Percentiles rank a stretch among this genome's conserved stretches.
Evolutionary conservation across 53 echinoderm and acorn worm genomes (phyloP).

Genomic region (Holothuria scabra): DNA sequence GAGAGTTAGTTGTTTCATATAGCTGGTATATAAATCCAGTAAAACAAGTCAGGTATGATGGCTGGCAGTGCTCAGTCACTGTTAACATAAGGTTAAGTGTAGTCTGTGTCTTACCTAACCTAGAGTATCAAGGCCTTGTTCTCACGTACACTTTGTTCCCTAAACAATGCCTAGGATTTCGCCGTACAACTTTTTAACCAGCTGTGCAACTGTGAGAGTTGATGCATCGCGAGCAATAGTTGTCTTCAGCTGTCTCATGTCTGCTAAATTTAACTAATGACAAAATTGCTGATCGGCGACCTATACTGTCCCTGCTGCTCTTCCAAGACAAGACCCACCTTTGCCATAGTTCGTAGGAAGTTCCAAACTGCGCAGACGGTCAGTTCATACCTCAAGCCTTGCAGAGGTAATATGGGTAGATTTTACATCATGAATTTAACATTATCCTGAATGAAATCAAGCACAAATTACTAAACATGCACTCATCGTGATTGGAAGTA

Average conservation of each 20-base stretch:
- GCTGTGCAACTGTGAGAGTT: too few relatives aligned
- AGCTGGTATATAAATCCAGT: too few relatives aligned
- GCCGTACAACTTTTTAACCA: not conserved
- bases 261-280: too few relatives aligned
- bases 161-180: conserved; percentile 16
- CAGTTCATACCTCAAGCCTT: conserved; percentile 33
- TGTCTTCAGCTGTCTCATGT: not conserved
- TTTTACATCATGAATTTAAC: not conserved
- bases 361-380: conserved; percentile 16
- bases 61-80: too few relatives aligned
- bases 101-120: too few relatives aligned
- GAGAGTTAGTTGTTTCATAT: too few relatives aligned
- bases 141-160: not conserved
- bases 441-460: not conserved
- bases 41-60: too few relatives aligned
- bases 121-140: too few relatives aligned
- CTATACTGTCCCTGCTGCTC: not conserved
- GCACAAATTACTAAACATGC: too few relatives aligned
- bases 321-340: not conserved
- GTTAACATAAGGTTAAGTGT: too few relatives aligned
- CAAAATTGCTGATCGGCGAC: too few relatives aligned
- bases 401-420: conserved; percentile 20
- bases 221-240: not conserved
- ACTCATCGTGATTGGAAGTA: too few relatives aligned
- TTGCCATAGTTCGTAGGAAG: not conserved